phyloP scores from a whole-genome alignment of 2,888 invertebrate species.

The Drosophila rubida region DNA sequence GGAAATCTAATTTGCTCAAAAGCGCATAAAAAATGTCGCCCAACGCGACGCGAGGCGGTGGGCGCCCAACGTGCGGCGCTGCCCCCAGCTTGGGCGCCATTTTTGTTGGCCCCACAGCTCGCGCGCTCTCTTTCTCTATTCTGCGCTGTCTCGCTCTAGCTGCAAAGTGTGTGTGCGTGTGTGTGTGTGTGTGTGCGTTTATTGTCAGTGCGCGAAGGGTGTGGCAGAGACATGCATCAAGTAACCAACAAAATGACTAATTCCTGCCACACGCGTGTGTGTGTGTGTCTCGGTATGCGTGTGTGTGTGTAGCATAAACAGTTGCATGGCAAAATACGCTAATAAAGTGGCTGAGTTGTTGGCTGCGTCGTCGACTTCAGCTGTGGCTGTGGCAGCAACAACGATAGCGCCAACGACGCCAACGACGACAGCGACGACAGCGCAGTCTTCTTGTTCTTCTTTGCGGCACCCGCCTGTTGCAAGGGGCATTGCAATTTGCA shows the following conservation, averaged over 20 bases:
- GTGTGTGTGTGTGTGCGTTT: slow-evolving; percentile 44
- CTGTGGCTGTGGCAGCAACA: slow-evolving; percentile 10
- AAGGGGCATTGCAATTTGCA: slow-evolving; percentile 69
- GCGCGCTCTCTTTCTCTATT: slow-evolving; percentile 3
- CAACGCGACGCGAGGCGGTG: slow-evolving; percentile 20
- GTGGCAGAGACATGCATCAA: slow-evolving; percentile 76
- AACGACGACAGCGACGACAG: slow-evolving; percentile 25
- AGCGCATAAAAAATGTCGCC: slow-evolving; percentile 83
- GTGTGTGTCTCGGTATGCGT: slow-evolving; percentile 6
- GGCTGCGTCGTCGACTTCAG: slow-evolving; percentile 32
- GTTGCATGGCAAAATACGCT: slow-evolving; percentile 82
- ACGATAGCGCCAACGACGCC: slow-evolving; percentile 4
- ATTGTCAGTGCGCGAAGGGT: slow-evolving; percentile 42
- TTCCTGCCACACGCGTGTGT: slow-evolving; percentile 60
- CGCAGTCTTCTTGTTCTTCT: slow-evolving; percentile 14
- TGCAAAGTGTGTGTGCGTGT: slow-evolving; percentile 35
- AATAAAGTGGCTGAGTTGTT: slow-evolving; percentile 79
- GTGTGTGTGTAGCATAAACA: slow-evolving; percentile 69
- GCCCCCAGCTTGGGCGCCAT: slow-evolving; percentile 55
- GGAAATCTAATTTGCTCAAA: slow-evolving; percentile 85
- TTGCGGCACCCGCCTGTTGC: neutral
- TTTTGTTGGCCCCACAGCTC: slow-evolving; percentile 49
- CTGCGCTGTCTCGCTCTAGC: slow-evolving; percentile 15
- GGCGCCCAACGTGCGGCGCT: slow-evolving; percentile 13
- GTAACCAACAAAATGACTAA: slow-evolving; percentile 83